These are phyloP conservation scores for Anomalospiza imberbis DNA, from an alignment of 2,797 vertebrate species.

Conservation along the genomic window DNA sequence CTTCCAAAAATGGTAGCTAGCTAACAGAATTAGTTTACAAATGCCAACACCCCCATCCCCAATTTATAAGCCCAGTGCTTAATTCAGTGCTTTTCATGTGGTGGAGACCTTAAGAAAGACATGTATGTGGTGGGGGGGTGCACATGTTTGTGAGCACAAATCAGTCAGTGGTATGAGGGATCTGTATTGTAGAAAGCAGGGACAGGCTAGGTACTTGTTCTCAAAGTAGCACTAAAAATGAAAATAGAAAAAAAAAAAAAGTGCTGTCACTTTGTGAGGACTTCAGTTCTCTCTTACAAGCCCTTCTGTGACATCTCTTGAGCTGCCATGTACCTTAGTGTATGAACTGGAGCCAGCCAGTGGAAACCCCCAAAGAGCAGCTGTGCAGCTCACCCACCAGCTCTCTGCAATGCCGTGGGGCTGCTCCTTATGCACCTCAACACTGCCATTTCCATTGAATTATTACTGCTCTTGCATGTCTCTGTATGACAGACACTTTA, in stretches of 20 bases:
- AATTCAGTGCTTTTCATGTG: background rate
- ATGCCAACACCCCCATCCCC: background rate
- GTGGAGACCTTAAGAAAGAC: background rate
- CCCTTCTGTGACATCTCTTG: background rate
- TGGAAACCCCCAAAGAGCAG: background rate
- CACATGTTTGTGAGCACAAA: fast-evolving
- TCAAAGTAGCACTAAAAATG: background rate
- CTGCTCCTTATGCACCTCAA: background rate
- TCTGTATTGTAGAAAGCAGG: background rate
- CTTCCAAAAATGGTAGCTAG: background rate
- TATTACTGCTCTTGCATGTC: background rate
- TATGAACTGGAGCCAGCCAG: background rate
- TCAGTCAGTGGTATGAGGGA: background rate
- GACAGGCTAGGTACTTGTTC: background rate
- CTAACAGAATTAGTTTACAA: background rate
- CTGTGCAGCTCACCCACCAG: background rate
- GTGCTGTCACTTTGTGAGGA: background rate
- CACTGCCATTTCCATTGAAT: background rate
- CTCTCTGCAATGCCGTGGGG: background rate
- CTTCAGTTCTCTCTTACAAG: background rate
- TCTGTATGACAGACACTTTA: background rate
- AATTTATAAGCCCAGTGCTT: background rate
- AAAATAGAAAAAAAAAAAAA: background rate
- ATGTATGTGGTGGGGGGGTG: background rate
- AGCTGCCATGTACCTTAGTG: background rate